Conservation (phyloP, 2,797 vertebrate genomes). For the Etheostoma perlongum region DNA sequence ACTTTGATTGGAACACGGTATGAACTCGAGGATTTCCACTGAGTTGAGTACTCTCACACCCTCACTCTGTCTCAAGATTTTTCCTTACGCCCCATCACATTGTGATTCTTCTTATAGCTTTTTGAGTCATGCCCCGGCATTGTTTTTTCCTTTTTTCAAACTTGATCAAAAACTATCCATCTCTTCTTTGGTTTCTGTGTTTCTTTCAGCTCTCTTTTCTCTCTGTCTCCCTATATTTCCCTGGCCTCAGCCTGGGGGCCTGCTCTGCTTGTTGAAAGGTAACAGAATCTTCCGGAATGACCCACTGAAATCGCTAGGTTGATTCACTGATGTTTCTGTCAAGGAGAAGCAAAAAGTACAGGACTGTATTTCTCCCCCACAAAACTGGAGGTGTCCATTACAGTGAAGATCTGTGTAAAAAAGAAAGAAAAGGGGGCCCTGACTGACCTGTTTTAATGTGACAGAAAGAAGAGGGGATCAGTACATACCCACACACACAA, state of each 20-base stretch:
- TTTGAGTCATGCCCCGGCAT: conserved; percentile 17
- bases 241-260: conserved; percentile 77
- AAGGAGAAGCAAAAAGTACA: conserved; percentile 71
- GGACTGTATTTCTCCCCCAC: conserved; percentile 59
- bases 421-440: conserved; percentile 42
- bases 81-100: conserved; percentile 9
- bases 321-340: conserved; percentile 80
- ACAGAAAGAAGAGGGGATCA: conserved; percentile 68
- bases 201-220: conserved; percentile 39
- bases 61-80: conserved; percentile 50
- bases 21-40: conserved; percentile 73
- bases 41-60: conserved; percentile 62
- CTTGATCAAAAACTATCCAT: conserved; percentile 39
- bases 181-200: conserved; percentile 29
- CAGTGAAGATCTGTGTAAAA: conserved; percentile 64
- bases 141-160: conserved; percentile 23
- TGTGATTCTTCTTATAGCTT: conserved; percentile 37
- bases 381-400: conserved; percentile 76
- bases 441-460: conserved; percentile 69
- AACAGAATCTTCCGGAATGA: conserved; percentile 84
- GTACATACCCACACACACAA: conserved; percentile 28
- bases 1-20: conserved; percentile 78
- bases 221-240: conserved; percentile 48
- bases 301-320: conserved; percentile 76
- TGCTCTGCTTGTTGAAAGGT: conserved; percentile 80